These are phyloP conservation scores for Harpagus bidentatus DNA, from an alignment of 2,113 vertebrate species.

Conservation along the genomic window DNA sequence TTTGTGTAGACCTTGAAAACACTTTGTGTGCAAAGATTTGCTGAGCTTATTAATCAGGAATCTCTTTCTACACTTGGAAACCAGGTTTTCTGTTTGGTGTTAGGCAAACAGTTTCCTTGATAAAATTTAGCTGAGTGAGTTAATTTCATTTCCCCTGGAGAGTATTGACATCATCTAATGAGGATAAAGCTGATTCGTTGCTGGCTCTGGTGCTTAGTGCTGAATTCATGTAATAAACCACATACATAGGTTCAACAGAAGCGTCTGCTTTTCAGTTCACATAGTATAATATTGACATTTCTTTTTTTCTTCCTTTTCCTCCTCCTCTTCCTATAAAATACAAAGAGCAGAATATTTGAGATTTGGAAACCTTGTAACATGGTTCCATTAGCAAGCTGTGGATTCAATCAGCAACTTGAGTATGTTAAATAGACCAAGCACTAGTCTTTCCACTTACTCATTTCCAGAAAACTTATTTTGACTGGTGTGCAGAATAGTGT, in stretches of 20 bases:
- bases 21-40: not conserved
- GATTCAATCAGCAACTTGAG: conserved; percentile 16
- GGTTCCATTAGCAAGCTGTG: conserved; percentile 16
- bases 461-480: conserved; percentile 48
- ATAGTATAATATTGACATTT: not conserved
- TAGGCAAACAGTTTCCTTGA: conserved; percentile 18
- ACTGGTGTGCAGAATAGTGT: conserved; percentile 23
- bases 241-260: not conserved
- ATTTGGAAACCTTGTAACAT: not conserved
- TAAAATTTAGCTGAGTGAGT: conserved; percentile 7
- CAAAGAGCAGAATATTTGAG: not conserved
- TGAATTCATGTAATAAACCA: conserved; percentile 27
- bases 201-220: not conserved
- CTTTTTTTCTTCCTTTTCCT: not conserved
- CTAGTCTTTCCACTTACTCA: not conserved
- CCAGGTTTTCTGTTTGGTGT: not conserved
- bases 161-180: conserved; percentile 15
- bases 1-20: not conserved
- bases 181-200: not conserved
- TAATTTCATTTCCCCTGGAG: not conserved
- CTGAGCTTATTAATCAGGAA: not conserved
- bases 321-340: conserved; percentile 1
- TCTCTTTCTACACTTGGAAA: conserved; percentile 18
- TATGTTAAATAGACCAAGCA: not conserved
- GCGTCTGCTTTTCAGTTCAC: conserved; percentile 27